Base-by-base conservation (phyloP, 2,888 invertebrate species). In the Polyommatus iphigenia region DNA sequence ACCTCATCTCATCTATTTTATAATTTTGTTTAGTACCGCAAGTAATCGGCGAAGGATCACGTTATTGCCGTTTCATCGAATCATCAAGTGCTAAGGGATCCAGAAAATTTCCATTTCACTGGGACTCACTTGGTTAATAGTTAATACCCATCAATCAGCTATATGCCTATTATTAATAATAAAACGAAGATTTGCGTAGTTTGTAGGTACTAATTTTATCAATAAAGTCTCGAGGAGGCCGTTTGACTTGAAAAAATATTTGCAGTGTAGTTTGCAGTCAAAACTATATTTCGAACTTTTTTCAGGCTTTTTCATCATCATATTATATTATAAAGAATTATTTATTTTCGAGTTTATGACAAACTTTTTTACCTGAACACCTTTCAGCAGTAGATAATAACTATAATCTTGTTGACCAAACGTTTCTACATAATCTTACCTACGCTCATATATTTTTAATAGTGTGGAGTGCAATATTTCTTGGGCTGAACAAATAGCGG, bases 401-500 rank as follows among this genome's bases (percentile, higher is more conserved):
- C 2, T 54, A 18, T 4, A 50, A 50, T 50, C 50, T 15, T 54
- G 18, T 54, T 54, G 54, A 54, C 54, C 5, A 54, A 54, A 54
- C 18, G 4, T 18, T 54, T 54, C 54, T 54, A 54, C 18, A 5
- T 54, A 18, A 54, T 46, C 10, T 1, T 50, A 50, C 50, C 10
- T 67, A 20, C 73, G 20, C 13, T 46, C 20, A 24, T 73, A 46
- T 67, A 67, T 67, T 67, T 67, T 24, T 83, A 83, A 82, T 84
- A 86, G 85, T 89, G 87, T 89, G 87, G 85, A 88, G 88, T 87
- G 87, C 89, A 86, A 91, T 92, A 91, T 91, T 89, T 93, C 92
- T 92, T 87, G 85, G 85, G 86, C 84, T 85, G 89, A 89, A 93
- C 89, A 90, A 93, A 93, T 92, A 87, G 91, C 89, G 91, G 91